These are phyloP conservation scores for Anastatus disparis DNA, from an alignment of 1,140 invertebrate species.

Conservation along the genomic window DNA sequence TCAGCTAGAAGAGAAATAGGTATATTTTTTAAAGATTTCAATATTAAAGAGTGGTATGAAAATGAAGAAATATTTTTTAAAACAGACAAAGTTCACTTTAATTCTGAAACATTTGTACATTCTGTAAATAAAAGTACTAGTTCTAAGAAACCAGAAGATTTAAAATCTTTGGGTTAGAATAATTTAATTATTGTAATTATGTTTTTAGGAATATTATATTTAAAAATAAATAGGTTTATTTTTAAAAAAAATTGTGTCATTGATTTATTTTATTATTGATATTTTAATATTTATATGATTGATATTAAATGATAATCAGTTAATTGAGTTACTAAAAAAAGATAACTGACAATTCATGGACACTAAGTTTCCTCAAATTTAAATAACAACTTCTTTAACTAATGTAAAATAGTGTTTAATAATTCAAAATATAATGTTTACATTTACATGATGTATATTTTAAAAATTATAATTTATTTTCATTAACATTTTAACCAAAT, in stretches of 20 bases:
- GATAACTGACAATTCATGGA: constrained; percentile 38
- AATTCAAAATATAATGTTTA: too few species aligned
- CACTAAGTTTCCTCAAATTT: too few species aligned
- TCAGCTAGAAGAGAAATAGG: constrained; percentile 81
- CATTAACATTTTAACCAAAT: too few species aligned
- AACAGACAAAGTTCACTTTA: constrained; percentile 57
- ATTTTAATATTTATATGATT: constrained; percentile 40
- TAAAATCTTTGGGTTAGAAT: too few species aligned
- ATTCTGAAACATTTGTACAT: constrained; percentile 61
- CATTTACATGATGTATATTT: too few species aligned
- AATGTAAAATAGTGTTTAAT: too few species aligned
- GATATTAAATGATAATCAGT: background rate
- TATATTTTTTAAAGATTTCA: constrained; percentile 87
- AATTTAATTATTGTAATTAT: background rate
- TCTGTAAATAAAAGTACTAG: constrained; percentile 49
- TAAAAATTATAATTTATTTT: too few species aligned
- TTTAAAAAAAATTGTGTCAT: constrained; percentile 48
- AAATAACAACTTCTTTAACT: too few species aligned
- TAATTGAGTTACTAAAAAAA: constrained; percentile 8
- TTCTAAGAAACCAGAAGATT: too few species aligned
- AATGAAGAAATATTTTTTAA: constrained; percentile 66
- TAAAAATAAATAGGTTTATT: constrained; percentile 34
- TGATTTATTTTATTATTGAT: constrained; percentile 47
- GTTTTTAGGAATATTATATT: constrained; percentile 8
- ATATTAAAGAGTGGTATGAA: constrained; percentile 69